Evolutionary conservation across 2,888 invertebrate species (phyloP).

Genomic region (Vesta saturnalis): DNA sequence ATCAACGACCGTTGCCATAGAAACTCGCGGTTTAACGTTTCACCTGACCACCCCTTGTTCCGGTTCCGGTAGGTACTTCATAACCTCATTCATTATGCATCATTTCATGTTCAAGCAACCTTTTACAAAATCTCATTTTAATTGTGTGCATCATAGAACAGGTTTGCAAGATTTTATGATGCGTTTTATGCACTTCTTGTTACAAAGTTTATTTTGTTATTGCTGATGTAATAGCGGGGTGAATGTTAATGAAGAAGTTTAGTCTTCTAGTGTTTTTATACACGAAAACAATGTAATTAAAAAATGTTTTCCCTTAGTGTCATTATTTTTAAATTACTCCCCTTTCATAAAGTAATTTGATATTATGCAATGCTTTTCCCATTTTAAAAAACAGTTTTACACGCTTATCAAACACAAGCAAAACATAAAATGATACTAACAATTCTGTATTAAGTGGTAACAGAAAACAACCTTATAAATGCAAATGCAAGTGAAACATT

Average conservation of each 20-base stretch:
- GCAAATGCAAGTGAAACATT: too few relatives aligned
- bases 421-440: too few relatives aligned
- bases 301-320: not conserved
- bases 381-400: too few relatives aligned
- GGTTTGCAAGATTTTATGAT: slow-evolving; percentile 41
- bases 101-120: slow-evolving; percentile 49
- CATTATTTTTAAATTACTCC: not conserved
- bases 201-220: slow-evolving; percentile 29
- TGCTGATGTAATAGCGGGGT: slow-evolving; percentile 17
- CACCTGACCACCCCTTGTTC: slow-evolving; percentile 52
- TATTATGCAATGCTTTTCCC: too few relatives aligned
- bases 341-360: not conserved
- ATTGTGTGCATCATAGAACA: slow-evolving; percentile 45
- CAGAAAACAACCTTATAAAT: too few relatives aligned
- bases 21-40: slow-evolving; percentile 51
- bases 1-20: slow-evolving; percentile 50
- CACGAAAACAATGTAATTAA: slow-evolving; percentile 2
- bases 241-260: slow-evolving; percentile 32
- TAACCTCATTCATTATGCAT: slow-evolving; percentile 51
- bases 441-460: too few relatives aligned
- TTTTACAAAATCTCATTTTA: slow-evolving; percentile 49
- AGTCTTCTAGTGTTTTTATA: slow-evolving; percentile 15
- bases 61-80: slow-evolving; percentile 51
- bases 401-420: too few relatives aligned
- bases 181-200: slow-evolving; percentile 38